phyloP scores from a whole-genome alignment of 1,140 invertebrate species.

The Tetraneura akinire region DNA sequence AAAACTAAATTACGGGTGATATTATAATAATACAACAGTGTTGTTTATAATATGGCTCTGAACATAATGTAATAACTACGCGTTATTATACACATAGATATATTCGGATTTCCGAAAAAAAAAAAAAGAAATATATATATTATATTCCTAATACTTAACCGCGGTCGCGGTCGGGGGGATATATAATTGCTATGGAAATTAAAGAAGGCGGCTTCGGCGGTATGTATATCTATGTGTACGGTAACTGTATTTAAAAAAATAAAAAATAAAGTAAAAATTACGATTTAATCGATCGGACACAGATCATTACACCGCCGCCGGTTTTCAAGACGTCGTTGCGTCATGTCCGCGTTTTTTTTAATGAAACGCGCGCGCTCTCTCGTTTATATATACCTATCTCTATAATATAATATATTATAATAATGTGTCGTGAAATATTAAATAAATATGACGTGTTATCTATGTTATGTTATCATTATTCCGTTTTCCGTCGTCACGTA shows the following conservation, averaged over 20 bases:
- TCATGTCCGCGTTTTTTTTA: conserved; percentile 38
- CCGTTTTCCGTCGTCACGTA: not conserved
- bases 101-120: too few relatives aligned
- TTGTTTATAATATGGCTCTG: too few relatives aligned
- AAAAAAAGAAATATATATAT: too few relatives aligned
- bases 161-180: not conserved
- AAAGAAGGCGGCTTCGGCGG: not conserved
- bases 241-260: conserved; percentile 20
- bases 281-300: conserved; percentile 43
- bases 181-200: not conserved
- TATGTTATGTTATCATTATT: not conserved
- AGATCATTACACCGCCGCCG: conserved; percentile 8
- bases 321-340: conserved; percentile 6
- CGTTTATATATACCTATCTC: not conserved
- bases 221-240: not conserved
- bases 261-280: not conserved
- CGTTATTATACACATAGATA: too few relatives aligned
- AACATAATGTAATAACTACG: too few relatives aligned
- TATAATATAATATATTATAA: too few relatives aligned
- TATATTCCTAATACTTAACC: not conserved
- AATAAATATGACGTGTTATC: not conserved
- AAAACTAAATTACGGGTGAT: too few relatives aligned
- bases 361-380: not conserved
- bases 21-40: too few relatives aligned
- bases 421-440: too few relatives aligned